Conservation (phyloP, 2,888 invertebrate species). For the Brassicogethes aeneus region DNA sequence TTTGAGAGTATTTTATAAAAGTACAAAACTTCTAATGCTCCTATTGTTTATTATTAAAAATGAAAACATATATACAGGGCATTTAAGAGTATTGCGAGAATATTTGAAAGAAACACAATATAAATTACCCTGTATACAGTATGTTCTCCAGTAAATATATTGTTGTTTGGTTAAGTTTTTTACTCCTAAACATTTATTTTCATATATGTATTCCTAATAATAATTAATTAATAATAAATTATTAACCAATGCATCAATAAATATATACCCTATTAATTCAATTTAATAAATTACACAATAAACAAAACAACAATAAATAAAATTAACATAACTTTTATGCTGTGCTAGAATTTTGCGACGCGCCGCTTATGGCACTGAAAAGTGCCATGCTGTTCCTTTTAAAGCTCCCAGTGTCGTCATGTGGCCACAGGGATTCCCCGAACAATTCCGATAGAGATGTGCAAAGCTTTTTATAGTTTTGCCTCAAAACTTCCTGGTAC, state of each 20-base stretch:
- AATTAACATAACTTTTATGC: conserved; percentile 45
- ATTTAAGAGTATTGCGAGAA: no score
- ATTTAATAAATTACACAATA: conserved; percentile 1
- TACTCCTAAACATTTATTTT: conserved; percentile 2
- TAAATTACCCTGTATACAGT: no score
- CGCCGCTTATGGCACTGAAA: conserved; percentile 72
- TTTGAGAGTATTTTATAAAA: conserved; percentile 20
- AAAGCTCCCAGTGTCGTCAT: conserved; percentile 51
- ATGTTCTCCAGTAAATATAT: no score
- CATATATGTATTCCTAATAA: conserved; percentile 6
- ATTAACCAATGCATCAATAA: no score
- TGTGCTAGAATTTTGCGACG: conserved; percentile 71
- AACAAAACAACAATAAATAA: conserved; percentile 2
- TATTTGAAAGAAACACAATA: no score
- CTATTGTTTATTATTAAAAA: neutral
- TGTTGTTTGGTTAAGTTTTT: neutral
- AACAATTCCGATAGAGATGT: conserved; percentile 64
- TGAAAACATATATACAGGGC: neutral
- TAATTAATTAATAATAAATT: conserved; percentile 9
- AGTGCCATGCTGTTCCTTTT: conserved; percentile 71
- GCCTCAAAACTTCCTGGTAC: conserved; percentile 81
- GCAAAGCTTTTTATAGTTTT: conserved; percentile 81
- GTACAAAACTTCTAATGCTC: conserved; percentile 24
- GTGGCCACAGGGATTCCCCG: conserved; percentile 62
- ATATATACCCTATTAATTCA: neutral